phyloP scores from a whole-genome alignment of 1,140 invertebrate species.

The Caenorhabditis briggsae region DNA sequence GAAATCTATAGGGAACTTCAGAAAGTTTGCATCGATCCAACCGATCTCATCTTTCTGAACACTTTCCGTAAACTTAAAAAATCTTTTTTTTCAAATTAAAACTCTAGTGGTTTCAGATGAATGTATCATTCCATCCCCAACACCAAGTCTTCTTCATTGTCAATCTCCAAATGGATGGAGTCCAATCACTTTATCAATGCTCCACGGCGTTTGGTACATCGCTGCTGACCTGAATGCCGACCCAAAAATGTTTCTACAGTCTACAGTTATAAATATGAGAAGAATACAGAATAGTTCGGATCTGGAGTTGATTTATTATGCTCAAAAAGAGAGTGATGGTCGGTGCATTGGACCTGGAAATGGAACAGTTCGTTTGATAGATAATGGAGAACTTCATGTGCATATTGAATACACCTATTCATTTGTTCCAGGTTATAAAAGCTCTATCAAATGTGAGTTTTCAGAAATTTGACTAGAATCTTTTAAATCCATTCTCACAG shows the following conservation, averaged over 20 bases:
- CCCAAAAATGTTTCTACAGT: constrained; percentile 62
- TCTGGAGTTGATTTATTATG: constrained; percentile 59
- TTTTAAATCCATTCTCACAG: constrained; percentile 53
- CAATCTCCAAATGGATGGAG: constrained; percentile 58
- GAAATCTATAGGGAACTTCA: constrained; percentile 61
- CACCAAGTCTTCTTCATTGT: constrained; percentile 49
- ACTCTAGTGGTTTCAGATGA: constrained; percentile 51
- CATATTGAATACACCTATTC: constrained; percentile 59
- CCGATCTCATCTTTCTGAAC: constrained; percentile 63
- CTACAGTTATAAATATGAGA: constrained; percentile 51
- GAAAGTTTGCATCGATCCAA: constrained; percentile 62
- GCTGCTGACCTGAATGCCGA: constrained; percentile 63
- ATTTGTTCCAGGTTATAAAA: constrained; percentile 45
- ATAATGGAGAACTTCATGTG: constrained; percentile 58
- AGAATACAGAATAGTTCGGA: constrained; percentile 48
- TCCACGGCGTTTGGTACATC: constrained; percentile 64
- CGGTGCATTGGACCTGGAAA: constrained; percentile 63
- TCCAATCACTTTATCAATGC: constrained; percentile 55
- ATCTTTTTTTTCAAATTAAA: neutral
- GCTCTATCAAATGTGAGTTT: constrained; percentile 12
- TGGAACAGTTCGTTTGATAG: constrained; percentile 52
- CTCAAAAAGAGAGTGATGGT: constrained; percentile 59
- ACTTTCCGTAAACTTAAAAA: constrained; percentile 54
- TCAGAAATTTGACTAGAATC: too few relatives aligned
- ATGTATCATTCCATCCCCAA: constrained; percentile 43